These are phyloP conservation scores for Malacosoma neustria DNA, from an alignment of 2,888 invertebrate genomes.

Conservation along the genomic window DNA sequence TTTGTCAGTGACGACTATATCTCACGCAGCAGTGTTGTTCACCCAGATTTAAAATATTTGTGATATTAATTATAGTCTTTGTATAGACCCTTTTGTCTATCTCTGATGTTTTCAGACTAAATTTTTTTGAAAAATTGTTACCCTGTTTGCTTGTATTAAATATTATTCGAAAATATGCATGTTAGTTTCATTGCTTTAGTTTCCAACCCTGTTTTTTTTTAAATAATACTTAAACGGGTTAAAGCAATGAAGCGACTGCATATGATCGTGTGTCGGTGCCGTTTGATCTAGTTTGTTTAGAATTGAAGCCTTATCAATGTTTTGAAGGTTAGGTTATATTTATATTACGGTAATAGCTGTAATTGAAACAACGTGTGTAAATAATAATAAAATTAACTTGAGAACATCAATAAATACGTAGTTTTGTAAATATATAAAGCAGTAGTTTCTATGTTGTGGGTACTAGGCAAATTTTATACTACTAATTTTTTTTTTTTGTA, in stretches of 20 bases:
- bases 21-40: background rate
- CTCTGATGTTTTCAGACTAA: constrained; percentile 13
- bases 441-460: too few species aligned
- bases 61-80: constrained; percentile 1
- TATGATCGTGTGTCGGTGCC: background rate
- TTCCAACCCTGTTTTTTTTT: constrained; percentile 30
- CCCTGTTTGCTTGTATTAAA: constrained; percentile 41
- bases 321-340: too few species aligned
- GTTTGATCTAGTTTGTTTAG: background rate
- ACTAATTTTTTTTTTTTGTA: too few species aligned
- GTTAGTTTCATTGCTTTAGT: constrained; percentile 70
- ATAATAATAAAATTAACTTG: too few species aligned
- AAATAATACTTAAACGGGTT: constrained; percentile 31
- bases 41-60: background rate
- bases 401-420: too few species aligned
- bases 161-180: constrained; percentile 28
- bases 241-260: constrained; percentile 62
- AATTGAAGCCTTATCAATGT: background rate
- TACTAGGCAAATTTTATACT: too few species aligned
- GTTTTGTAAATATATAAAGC: too few species aligned
- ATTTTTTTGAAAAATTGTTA: constrained; percentile 21
- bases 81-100: background rate
- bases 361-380: too few species aligned
- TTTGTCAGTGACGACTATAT: too few species aligned
- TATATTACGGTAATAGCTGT: too few species aligned